A percentile compares a stretch with the other conserved stretches of the same genome.
Conservation (phyloP, 2,113 vertebrate genomes). For the Tretioscincus oriximinensis region DNA sequence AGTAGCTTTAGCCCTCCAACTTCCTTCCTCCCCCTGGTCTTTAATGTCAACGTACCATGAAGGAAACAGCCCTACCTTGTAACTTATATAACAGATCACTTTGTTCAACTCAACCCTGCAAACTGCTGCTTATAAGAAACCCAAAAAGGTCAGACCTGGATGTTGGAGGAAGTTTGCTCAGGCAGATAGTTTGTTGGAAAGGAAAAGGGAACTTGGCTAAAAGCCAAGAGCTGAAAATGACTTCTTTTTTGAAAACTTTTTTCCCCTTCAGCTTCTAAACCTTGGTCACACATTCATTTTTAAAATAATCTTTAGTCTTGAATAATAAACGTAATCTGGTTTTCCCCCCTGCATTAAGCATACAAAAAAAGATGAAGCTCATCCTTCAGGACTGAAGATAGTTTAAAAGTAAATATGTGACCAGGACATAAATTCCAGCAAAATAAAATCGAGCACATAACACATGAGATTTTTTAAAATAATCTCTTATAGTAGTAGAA, state of each 20-base stretch:
- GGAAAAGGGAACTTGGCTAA: constrained; percentile 48
- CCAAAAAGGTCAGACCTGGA: constrained; percentile 30
- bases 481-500: neutral
- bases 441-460: neutral
- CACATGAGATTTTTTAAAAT: neutral
- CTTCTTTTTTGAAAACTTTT: constrained; percentile 44
- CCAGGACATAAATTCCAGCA: neutral
- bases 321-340: too few species aligned
- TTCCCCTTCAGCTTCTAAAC: neutral
- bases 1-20: constrained; percentile 5
- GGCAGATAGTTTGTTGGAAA: constrained; percentile 54
- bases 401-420: too few species aligned
- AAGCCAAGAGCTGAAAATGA: constrained; percentile 1
- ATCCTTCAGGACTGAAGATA: too few species aligned
- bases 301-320: too few species aligned
- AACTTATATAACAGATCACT: constrained; percentile 29
- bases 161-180: constrained; percentile 55
- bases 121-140: constrained; percentile 17
- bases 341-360: too few species aligned
- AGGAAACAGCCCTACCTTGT: constrained; percentile 33
- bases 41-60: neutral
- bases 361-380: too few species aligned
- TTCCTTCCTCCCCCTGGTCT: neutral
- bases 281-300: too few species aligned
- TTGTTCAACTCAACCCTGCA: constrained; percentile 23